Conservation (phyloP, 1,140 invertebrate genomes). For the Drosophila orena region DNA sequence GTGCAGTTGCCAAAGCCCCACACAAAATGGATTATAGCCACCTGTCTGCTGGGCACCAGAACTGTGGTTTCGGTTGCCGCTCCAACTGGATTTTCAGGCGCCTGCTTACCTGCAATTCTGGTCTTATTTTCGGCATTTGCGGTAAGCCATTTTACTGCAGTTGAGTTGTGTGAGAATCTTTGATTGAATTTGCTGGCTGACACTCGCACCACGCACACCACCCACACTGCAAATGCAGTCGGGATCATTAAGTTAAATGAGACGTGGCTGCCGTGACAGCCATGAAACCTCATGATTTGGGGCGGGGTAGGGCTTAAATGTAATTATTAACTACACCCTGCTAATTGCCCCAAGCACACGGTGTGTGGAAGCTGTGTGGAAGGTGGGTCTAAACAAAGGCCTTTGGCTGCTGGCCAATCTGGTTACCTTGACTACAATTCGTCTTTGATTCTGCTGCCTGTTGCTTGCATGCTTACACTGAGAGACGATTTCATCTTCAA, state of each 20-base stretch:
- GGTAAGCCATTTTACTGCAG: conserved; percentile 51
- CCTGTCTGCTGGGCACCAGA: conserved; percentile 10
- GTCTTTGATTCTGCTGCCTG: conserved; percentile 30
- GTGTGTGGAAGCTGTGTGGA: background rate
- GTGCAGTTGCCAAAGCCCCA: conserved; percentile 24
- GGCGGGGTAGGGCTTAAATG: conserved; percentile 8
- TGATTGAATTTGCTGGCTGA: conserved; percentile 50
- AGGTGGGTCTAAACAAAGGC: conserved; percentile 6
- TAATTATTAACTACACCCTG: conserved; percentile 47
- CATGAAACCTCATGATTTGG: conserved; percentile 29
- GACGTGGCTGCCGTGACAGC: conserved; percentile 21
- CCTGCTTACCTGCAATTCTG: conserved; percentile 17
- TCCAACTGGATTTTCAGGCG: conserved; percentile 3
- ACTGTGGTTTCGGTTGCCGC: conserved; percentile 17
- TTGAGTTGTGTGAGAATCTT: conserved; percentile 41
- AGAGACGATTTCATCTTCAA: background rate
- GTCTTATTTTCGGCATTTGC: conserved; percentile 42
- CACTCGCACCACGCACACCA: background rate
- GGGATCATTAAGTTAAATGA: conserved; percentile 43
- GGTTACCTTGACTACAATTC: conserved; percentile 21
- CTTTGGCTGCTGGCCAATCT: conserved; percentile 31
- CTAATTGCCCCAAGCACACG: conserved; percentile 33
- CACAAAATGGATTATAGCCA: conserved; percentile 29
- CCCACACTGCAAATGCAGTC: background rate
- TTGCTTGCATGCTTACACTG: conserved; percentile 22